These are phyloP conservation scores for Penelope pileata DNA, from an alignment of 2,113 vertebrate genomes.

Conservation along the genomic window DNA sequence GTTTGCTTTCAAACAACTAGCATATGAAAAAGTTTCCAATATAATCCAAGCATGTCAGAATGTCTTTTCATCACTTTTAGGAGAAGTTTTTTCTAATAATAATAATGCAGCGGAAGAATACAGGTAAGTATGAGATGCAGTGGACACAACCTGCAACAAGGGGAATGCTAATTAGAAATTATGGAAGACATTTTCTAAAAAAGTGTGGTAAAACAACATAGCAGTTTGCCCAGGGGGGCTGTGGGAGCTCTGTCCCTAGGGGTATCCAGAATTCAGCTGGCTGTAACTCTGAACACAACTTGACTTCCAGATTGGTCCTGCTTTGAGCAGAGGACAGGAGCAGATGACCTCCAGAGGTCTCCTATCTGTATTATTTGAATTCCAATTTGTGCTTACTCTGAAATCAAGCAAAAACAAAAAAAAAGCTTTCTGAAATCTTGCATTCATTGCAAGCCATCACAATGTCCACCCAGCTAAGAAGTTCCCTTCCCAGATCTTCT, in stretches of 20 bases:
- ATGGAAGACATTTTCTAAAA: background rate
- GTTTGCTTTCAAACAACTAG: background rate
- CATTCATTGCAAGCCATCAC: background rate
- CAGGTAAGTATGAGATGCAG: background rate
- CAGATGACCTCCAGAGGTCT: background rate
- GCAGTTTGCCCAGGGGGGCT: background rate
- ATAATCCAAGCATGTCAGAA: background rate
- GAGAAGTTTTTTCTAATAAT: background rate
- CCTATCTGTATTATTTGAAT: background rate
- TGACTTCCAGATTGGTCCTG: background rate
- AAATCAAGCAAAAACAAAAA: background rate
- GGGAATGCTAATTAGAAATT: background rate
- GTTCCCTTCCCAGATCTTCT: background rate
- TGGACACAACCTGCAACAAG: background rate
- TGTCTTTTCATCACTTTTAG: background rate
- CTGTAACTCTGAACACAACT: background rate
- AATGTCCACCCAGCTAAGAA: background rate
- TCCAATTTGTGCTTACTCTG: background rate
- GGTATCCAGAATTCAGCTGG: background rate
- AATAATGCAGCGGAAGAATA: background rate
- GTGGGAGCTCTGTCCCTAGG: background rate
- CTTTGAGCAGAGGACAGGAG: background rate
- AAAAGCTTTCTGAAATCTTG: background rate
- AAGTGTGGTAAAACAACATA: background rate
- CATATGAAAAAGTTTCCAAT: background rate